phyloP scores from a whole-genome alignment of 2,113 vertebrate genomes.

The Saccopteryx leptura region DNA sequence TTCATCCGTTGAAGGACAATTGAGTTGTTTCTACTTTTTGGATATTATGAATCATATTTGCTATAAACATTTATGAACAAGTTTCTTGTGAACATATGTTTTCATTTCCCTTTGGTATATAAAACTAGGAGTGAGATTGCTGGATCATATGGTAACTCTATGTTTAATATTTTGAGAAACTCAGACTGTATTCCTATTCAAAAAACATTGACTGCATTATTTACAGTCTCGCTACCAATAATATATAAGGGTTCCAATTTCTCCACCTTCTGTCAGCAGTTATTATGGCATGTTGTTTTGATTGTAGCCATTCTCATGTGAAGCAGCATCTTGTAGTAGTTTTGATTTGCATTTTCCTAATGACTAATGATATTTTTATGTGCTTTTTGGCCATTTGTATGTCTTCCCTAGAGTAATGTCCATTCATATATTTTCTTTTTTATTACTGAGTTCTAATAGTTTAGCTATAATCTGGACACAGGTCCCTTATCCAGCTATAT shows the following conservation, averaged over 20 bases:
- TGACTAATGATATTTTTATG: not conserved
- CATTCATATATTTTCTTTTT: not conserved
- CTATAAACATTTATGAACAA: conserved; percentile 21
- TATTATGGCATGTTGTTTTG: not conserved
- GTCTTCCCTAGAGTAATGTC: not conserved
- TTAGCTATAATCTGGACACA: not conserved
- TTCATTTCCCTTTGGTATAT: conserved; percentile 19
- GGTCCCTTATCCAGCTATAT: not conserved
- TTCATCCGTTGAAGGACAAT: not conserved
- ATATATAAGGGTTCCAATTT: not conserved
- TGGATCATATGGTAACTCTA: not conserved
- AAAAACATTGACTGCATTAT: conserved; percentile 8
- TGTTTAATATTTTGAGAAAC: conserved; percentile 25
- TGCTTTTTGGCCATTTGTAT: not conserved
- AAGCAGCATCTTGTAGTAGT: not conserved
- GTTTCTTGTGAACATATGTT: not conserved
- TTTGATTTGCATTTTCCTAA: conserved; percentile 34
- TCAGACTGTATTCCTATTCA: not conserved
- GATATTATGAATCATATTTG: conserved; percentile 1
- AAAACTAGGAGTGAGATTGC: not conserved
- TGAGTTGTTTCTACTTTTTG: conserved; percentile 2
- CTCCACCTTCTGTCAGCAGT: not conserved
- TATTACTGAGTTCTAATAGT: not conserved
- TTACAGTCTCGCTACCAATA: not conserved
- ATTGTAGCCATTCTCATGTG: not conserved